These are phyloP conservation scores for Aphelinus certus DNA, from an alignment of 1,140 invertebrate species.

Conservation along the genomic window DNA sequence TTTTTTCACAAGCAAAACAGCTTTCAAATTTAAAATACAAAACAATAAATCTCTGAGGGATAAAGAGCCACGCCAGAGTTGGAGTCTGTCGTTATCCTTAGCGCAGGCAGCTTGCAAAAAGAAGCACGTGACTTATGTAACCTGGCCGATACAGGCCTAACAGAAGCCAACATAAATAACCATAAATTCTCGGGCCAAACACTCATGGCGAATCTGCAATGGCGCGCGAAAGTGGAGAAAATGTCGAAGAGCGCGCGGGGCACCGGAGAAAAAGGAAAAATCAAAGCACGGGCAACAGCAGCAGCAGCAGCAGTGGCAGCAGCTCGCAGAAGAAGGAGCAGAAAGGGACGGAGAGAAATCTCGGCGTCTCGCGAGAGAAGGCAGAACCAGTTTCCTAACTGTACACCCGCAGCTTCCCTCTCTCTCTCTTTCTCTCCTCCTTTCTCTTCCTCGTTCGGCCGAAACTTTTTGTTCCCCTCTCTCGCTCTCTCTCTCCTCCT, in stretches of 20 bases:
- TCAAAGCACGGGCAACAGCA: neutral
- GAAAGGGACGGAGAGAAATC: slow-evolving; percentile 32
- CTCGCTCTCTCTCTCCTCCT: slow-evolving; percentile 6
- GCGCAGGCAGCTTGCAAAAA: no score
- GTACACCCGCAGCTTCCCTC: slow-evolving; percentile 24
- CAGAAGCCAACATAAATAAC: no score
- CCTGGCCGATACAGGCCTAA: no score
- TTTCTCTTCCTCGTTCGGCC: slow-evolving; percentile 24
- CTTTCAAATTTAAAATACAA: no score
- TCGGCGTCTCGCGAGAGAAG: slow-evolving; percentile 28
- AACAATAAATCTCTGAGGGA: no score
- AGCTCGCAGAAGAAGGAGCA: slow-evolving; percentile 9
- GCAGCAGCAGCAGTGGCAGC: neutral
- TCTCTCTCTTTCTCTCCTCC: slow-evolving; percentile 1
- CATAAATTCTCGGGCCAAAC: no score
- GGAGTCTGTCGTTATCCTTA: no score
- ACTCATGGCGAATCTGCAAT: neutral
- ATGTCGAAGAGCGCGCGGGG: slow-evolving; percentile 10
- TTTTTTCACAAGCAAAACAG: no score
- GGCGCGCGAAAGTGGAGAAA: neutral
- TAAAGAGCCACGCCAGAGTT: no score
- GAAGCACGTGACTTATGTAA: no score
- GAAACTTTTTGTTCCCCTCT: slow-evolving; percentile 17
- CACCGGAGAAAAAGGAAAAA: no score
- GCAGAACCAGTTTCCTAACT: slow-evolving; percentile 45